Evolutionary conservation across 2,888 invertebrate genomes (phyloP).

Genomic region (Platycnemis pennipes): DNA sequence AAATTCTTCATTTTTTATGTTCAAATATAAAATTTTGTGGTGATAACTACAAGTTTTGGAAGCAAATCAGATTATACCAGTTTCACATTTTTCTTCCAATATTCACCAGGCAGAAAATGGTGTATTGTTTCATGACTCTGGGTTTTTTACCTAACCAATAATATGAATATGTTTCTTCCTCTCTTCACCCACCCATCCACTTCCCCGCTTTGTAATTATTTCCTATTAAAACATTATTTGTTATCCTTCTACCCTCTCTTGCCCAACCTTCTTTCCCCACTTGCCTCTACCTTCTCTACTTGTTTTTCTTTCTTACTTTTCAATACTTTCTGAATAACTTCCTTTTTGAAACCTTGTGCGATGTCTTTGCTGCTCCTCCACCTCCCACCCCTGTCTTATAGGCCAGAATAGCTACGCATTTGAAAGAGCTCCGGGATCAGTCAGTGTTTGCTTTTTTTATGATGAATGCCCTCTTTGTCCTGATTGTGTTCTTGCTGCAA

Average conservation of each 20-base stretch:
- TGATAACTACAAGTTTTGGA: neutral
- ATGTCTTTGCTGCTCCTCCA: slow-evolving; percentile 26
- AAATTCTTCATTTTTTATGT: neutral
- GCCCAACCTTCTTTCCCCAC: neutral
- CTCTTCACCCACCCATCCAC: slow-evolving; percentile 13
- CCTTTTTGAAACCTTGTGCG: neutral
- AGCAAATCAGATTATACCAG: neutral
- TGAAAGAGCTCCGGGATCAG: slow-evolving; percentile 96
- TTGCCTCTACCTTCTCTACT: neutral
- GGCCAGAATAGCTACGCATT: slow-evolving; percentile 93
- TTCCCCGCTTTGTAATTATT: slow-evolving; percentile 3
- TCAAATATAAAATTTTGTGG: neutral
- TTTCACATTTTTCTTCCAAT: neutral
- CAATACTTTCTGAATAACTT: neutral
- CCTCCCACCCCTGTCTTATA: slow-evolving; percentile 81
- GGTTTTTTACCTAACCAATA: slow-evolving; percentile 30
- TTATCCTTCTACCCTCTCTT: neutral
- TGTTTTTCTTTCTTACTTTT: neutral
- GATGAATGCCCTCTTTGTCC: slow-evolving; percentile 98
- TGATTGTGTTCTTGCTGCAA: slow-evolving; percentile 99
- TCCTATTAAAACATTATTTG: neutral
- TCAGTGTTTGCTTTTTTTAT: slow-evolving; percentile 98
- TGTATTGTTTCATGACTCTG: neutral
- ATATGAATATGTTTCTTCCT: slow-evolving; percentile 57
- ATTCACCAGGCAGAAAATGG: neutral